phyloP scores from a whole-genome alignment of 2,113 vertebrate species.

The Aramus guarauna region DNA sequence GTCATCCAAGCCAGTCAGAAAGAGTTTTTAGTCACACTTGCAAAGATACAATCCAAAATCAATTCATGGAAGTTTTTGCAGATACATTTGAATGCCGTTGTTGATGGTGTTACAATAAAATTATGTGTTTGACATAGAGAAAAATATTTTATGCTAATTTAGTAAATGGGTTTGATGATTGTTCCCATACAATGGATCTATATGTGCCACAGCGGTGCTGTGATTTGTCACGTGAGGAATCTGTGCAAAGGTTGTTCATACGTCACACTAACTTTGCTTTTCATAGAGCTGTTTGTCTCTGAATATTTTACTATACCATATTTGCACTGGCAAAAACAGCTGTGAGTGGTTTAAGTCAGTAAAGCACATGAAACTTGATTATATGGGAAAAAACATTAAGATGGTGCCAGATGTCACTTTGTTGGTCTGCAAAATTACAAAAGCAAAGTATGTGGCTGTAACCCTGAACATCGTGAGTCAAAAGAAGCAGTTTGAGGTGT shows the following conservation, averaged over 20 bases:
- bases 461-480: not conserved
- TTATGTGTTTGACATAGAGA: not conserved
- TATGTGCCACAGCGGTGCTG: not conserved
- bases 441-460: not conserved
- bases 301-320: not conserved
- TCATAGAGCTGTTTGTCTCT: not conserved
- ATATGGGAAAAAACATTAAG: not conserved
- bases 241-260: not conserved
- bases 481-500: not conserved
- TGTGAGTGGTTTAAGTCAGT: not conserved
- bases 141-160: not conserved
- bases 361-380: not conserved
- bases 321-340: not conserved
- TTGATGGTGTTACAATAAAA: not conserved
- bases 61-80: not conserved
- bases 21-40: not conserved
- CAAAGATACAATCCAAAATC: not conserved
- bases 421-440: not conserved
- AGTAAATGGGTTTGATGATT: not conserved
- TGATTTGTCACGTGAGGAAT: not conserved
- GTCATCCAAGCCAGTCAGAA: not conserved
- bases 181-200: not conserved
- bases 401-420: not conserved
- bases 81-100: not conserved
- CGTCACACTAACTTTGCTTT: not conserved